phyloP scores from a whole-genome alignment of 2,888 invertebrate species.

The Lymantria monacha region DNA sequence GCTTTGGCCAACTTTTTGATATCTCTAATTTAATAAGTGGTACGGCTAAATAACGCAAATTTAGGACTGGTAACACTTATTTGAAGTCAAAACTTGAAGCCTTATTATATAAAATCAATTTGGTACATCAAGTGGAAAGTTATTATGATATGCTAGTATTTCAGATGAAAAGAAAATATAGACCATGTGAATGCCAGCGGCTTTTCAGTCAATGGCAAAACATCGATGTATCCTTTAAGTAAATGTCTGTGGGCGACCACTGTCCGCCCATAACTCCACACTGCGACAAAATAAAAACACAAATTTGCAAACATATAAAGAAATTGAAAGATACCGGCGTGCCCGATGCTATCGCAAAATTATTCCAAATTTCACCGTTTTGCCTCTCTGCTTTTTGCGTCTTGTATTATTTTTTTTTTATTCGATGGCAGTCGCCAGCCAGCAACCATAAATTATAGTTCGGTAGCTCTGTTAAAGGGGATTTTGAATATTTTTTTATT shows the following conservation, averaged over 20 bases:
- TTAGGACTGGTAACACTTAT: too few species aligned
- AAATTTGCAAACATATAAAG: constrained; percentile 74
- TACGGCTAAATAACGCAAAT: too few species aligned
- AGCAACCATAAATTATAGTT: constrained; percentile 80
- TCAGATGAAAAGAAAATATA: background rate
- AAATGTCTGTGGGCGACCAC: constrained; percentile 11
- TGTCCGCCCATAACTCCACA: constrained; percentile 51
- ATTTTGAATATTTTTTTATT: constrained; percentile 65
- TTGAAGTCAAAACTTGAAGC: too few species aligned
- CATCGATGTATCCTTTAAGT: background rate
- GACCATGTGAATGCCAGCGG: background rate
- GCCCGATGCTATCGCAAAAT: constrained; percentile 78
- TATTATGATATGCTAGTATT: too few species aligned
- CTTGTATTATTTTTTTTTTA: constrained; percentile 49
- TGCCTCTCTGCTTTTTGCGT: constrained; percentile 51
- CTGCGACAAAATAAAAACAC: constrained; percentile 44
- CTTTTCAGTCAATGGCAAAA: background rate
- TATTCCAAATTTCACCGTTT: constrained; percentile 82
- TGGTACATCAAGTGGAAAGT: too few species aligned
- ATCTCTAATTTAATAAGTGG: too few species aligned
- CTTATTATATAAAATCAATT: too few species aligned
- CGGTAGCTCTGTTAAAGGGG: constrained; percentile 80
- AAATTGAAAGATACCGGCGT: constrained; percentile 76
- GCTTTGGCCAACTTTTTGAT: too few species aligned
- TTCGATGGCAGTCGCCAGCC: constrained; percentile 66